Evolutionary conservation across 1,140 invertebrate genomes (phyloP).

Genomic region (Papilio polyxenes): DNA sequence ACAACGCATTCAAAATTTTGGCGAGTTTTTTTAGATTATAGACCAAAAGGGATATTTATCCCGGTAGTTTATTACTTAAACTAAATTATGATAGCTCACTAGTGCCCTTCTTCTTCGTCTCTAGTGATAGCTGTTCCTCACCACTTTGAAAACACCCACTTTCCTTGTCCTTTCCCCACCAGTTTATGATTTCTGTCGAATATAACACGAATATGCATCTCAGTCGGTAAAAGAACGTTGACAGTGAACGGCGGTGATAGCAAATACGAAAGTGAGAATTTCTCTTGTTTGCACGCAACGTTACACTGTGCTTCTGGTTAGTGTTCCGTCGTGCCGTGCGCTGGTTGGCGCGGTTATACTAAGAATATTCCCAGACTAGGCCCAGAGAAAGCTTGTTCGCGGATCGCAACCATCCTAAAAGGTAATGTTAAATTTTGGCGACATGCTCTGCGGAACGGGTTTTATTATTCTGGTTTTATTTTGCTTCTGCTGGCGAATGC

Average conservation of each 20-base stretch:
- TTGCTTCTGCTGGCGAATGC: conserved; percentile 10
- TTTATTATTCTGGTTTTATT: conserved; percentile 15
- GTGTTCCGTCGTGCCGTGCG: not conserved
- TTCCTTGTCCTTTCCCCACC: conserved; percentile 9
- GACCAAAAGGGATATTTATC: too few species aligned
- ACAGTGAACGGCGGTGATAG: not conserved
- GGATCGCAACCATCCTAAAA: conserved; percentile 37
- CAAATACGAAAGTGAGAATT: not conserved
- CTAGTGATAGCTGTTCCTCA: not conserved
- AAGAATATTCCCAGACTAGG: conserved; percentile 40
- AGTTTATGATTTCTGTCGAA: not conserved
- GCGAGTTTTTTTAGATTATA: too few species aligned
- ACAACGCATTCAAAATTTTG: too few species aligned
- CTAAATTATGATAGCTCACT: too few species aligned
- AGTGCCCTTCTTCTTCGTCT: too few species aligned
- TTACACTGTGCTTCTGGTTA: not conserved
- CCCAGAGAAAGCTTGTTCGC: conserved; percentile 53
- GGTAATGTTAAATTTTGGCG: conserved; percentile 39
- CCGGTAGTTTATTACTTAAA: too few species aligned
- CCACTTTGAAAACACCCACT: not conserved
- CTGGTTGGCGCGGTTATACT: conserved; percentile 43
- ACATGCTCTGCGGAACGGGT: conserved; percentile 17
- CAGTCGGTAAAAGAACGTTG: conserved; percentile 10
- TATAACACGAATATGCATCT: not conserved
- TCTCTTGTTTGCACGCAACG: not conserved